Evolutionary conservation across 1,140 invertebrate species (phyloP).

Genomic region (Mactra quadrangularis): DNA sequence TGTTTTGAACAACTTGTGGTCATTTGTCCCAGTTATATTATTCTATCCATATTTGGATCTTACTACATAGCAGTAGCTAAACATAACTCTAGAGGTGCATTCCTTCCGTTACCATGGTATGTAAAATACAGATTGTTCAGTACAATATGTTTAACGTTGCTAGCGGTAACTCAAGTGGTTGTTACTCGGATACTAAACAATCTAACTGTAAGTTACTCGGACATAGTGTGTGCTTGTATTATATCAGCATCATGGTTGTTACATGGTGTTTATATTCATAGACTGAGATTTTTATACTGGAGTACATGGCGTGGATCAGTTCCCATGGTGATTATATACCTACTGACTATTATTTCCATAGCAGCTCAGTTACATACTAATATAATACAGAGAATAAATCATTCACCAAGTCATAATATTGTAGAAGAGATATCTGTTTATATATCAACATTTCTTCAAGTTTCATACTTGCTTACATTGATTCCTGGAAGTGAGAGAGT

Average conservation of each 20-base stretch:
- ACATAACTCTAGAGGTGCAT: conserved; percentile 85
- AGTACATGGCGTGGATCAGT: conserved; percentile 88
- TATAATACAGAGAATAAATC: conserved; percentile 67
- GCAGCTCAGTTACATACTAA: conserved; percentile 80
- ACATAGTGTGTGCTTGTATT: conserved; percentile 88
- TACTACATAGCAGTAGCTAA: conserved; percentile 89
- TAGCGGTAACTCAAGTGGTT: conserved; percentile 87
- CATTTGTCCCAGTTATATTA: conserved; percentile 86
- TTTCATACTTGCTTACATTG: conserved; percentile 79
- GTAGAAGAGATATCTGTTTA: conserved; percentile 82
- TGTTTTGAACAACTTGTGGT: conserved; percentile 92
- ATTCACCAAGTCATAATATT: conserved; percentile 83
- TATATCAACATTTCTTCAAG: conserved; percentile 72
- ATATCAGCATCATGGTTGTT: conserved; percentile 90
- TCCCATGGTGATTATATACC: conserved; percentile 88
- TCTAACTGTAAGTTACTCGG: conserved; percentile 85
- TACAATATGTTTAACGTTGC: conserved; percentile 85
- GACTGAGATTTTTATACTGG: conserved; percentile 87
- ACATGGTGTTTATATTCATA: conserved; percentile 90
- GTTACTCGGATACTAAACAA: conserved; percentile 87
- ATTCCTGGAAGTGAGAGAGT: conserved; percentile 68
- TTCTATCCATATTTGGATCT: conserved; percentile 89
- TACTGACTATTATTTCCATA: conserved; percentile 87
- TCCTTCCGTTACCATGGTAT: conserved; percentile 84
- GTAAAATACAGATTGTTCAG: conserved; percentile 68